A percentile compares a stretch with the other conserved stretches of the same genome.
Conservation (phyloP, 2,797 vertebrate genomes). For the Tragelaphus oryx region DNA sequence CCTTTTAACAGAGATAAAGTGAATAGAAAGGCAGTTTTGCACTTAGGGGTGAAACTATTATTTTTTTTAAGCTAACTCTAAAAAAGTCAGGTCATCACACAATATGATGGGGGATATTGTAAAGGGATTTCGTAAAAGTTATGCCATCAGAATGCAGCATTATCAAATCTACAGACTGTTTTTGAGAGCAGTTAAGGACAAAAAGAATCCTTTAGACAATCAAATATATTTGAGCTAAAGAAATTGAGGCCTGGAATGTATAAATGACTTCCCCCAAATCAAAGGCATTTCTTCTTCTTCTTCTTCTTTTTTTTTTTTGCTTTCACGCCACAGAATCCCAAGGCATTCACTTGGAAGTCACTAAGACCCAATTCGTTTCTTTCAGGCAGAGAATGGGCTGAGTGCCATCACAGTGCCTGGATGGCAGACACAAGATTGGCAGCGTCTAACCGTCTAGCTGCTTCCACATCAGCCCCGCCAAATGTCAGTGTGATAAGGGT, state of each 20-base stretch:
- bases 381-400: not conserved
- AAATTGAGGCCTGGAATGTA: not conserved
- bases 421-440: not conserved
- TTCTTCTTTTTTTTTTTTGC: not conserved
- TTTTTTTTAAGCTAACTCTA: not conserved
- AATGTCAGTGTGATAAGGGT: not conserved
- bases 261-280: not conserved
- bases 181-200: not conserved
- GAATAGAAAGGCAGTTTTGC: not conserved
- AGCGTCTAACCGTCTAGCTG: not conserved
- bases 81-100: not conserved
- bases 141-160: not conserved
- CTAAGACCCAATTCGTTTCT: not conserved
- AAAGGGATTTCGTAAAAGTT: not conserved
- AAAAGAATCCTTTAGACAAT: not conserved
- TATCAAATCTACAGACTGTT: not conserved
- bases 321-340: not conserved
- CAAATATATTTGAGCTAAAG: not conserved
- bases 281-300: not conserved
- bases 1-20: not conserved
- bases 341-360: not conserved
- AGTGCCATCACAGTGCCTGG: accelerated
- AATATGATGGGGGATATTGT: not conserved
- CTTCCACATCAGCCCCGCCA: not conserved
- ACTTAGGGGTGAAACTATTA: not conserved